A percentile compares a stretch with the other conserved stretches of the same genome.
Evolutionary conservation across 92 coral and sea anemone genomes (phyloP).

Genomic region (Heliopora coerulea): DNA sequence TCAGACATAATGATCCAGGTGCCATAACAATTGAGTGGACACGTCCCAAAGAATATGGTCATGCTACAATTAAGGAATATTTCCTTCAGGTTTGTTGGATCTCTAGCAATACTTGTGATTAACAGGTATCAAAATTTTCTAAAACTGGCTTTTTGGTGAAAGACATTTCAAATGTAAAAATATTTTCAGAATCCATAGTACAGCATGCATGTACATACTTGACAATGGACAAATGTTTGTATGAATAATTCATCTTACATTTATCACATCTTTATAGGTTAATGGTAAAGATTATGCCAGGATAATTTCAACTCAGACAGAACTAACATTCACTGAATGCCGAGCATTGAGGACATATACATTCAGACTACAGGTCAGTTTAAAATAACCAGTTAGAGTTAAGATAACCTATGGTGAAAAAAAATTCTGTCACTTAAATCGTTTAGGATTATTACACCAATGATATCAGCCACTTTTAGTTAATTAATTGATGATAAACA

Average conservation of each 20-base stretch:
- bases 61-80: constrained; percentile 66
- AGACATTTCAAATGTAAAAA: too few species aligned
- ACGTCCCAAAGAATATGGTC: constrained; percentile 68
- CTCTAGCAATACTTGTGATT: neutral
- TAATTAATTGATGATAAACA: too few species aligned
- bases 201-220: too few species aligned
- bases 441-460: too few species aligned
- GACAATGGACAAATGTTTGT: too few species aligned
- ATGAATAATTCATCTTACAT: too few species aligned
- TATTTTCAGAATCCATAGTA: too few species aligned
- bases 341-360: constrained; percentile 59
- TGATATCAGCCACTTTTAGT: too few species aligned
- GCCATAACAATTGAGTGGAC: constrained; percentile 69
- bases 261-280: neutral
- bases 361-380: constrained; percentile 65
- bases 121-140: neutral
- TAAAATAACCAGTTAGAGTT: neutral
- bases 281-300: constrained; percentile 24
- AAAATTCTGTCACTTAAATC: too few species aligned
- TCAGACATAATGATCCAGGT: constrained; percentile 67
- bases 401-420: neutral
- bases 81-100: constrained; percentile 56
- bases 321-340: constrained; percentile 50
- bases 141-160: too few species aligned
- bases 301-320: constrained; percentile 11